Percentiles rank a stretch among this genome's conserved stretches.
Evolutionary conservation across 2,888 invertebrate genomes (phyloP).

Genomic region (Drosophila suboccidentalis): DNA sequence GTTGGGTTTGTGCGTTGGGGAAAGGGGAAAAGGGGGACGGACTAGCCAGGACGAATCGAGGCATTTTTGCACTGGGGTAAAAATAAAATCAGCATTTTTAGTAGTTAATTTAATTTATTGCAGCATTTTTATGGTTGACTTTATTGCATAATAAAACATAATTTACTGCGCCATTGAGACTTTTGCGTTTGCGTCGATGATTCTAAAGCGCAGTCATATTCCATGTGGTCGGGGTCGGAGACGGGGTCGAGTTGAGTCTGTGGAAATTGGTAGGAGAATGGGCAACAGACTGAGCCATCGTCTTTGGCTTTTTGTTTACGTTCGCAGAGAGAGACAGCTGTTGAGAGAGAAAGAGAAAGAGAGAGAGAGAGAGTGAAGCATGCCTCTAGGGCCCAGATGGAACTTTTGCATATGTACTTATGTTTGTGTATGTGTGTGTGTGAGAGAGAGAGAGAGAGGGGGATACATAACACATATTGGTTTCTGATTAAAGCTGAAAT

Average conservation of each 20-base stretch:
- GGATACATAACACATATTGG: constrained; percentile 30
- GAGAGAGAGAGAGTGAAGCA: constrained; percentile 2
- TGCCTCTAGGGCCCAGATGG: constrained; percentile 45
- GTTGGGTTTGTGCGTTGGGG: neutral
- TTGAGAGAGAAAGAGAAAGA: neutral
- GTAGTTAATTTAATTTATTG: constrained; percentile 86
- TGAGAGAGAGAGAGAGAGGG: neutral
- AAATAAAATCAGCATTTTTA: constrained; percentile 86
- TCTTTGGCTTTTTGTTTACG: constrained; percentile 40
- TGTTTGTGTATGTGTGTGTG: constrained; percentile 1
- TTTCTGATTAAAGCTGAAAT: constrained; percentile 46
- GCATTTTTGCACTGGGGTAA: constrained; percentile 64
- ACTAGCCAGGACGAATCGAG: constrained; percentile 32
- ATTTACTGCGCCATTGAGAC: constrained; percentile 85
- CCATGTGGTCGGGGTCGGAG: constrained; percentile 42
- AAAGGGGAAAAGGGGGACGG: neutral
- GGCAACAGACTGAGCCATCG: constrained; percentile 18
- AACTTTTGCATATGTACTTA: constrained; percentile 14
- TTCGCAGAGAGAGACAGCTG: neutral
- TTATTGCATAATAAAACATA: constrained; percentile 86
- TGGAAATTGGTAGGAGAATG: neutral
- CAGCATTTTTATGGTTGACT: constrained; percentile 86
- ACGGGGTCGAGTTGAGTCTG: constrained; percentile 7
- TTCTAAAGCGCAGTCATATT: constrained; percentile 74
- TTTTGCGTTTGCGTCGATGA: constrained; percentile 79